Conservation (phyloP, 2,113 vertebrate species). For the Aleadryas rufinucha region DNA sequence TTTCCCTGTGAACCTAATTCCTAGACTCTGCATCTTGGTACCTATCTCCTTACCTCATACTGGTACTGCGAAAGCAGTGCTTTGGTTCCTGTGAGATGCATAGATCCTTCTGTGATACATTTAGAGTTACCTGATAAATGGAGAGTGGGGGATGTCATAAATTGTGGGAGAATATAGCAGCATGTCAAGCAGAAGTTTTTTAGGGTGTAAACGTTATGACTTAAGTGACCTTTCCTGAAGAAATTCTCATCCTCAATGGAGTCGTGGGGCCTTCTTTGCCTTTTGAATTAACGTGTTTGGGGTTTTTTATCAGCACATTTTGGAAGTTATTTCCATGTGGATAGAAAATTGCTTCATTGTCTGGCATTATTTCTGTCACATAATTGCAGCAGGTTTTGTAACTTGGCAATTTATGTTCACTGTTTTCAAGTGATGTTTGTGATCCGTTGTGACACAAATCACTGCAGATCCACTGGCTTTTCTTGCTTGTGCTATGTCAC, state of each 20-base stretch:
- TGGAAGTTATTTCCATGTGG: background rate
- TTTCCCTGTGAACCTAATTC: background rate
- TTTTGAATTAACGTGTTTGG: background rate
- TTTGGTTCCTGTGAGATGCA: background rate
- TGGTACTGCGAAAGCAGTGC: background rate
- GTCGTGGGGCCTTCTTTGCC: background rate
- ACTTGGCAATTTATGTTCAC: background rate
- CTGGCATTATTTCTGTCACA: background rate
- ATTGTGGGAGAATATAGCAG: background rate
- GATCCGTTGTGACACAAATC: background rate
- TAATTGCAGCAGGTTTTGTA: conserved; percentile 9
- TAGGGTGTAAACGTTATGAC: background rate
- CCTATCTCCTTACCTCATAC: background rate
- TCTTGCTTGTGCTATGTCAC: background rate
- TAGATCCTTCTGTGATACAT: background rate
- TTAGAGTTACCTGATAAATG: background rate
- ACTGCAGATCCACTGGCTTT: background rate
- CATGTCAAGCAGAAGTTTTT: background rate
- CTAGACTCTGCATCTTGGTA: background rate
- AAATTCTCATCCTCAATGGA: background rate
- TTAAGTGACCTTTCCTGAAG: background rate
- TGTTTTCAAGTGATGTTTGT: background rate
- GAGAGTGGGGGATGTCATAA: background rate
- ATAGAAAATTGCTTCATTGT: background rate
- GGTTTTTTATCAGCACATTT: background rate